These are phyloP conservation scores for Physella acuta DNA, from an alignment of 1,140 invertebrate species.

Conservation along the genomic window DNA sequence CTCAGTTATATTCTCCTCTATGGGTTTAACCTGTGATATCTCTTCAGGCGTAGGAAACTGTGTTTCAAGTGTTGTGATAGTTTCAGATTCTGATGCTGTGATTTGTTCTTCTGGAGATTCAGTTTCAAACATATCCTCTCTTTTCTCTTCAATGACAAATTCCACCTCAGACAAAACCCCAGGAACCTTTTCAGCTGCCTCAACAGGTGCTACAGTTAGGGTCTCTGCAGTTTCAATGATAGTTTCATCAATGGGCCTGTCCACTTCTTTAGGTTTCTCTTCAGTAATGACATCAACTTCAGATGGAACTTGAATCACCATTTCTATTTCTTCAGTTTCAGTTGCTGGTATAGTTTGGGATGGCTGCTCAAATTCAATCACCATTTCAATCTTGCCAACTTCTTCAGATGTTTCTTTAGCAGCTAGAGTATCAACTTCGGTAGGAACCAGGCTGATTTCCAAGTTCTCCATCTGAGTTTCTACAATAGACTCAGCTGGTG, in stretches of 20 bases:
- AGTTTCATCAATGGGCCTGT: slow-evolving; percentile 26
- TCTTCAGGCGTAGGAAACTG: slow-evolving; percentile 33
- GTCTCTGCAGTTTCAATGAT: slow-evolving; percentile 26
- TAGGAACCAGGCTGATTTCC: slow-evolving; percentile 15
- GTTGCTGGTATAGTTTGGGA: slow-evolving; percentile 13
- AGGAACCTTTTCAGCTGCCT: slow-evolving; percentile 28
- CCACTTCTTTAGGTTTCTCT: slow-evolving; percentile 25
- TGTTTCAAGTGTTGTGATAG: slow-evolving; percentile 31
- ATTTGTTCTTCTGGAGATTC: slow-evolving; percentile 20
- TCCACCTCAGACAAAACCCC: slow-evolving; percentile 27
- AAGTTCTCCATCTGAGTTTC: slow-evolving; percentile 22
- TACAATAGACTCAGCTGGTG: slow-evolving; percentile 14
- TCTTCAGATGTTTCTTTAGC: slow-evolving; percentile 26
- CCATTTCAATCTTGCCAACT: slow-evolving; percentile 25
- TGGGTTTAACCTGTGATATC: slow-evolving; percentile 28
- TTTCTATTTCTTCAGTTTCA: slow-evolving; percentile 27
- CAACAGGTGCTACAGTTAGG: slow-evolving; percentile 27
- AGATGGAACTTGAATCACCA: slow-evolving; percentile 25
- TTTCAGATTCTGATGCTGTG: slow-evolving; percentile 20
- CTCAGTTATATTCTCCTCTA: slow-evolving; percentile 17
- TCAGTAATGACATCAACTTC: slow-evolving; percentile 25
- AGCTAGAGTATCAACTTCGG: slow-evolving; percentile 26
- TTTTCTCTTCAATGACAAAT: slow-evolving; percentile 30
- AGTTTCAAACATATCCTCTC: slow-evolving; percentile 31
- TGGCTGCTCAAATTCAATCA: neutral